Base-by-base conservation (phyloP, 1,140 invertebrate genomes). In the Drosophila lacertosa region DNA sequence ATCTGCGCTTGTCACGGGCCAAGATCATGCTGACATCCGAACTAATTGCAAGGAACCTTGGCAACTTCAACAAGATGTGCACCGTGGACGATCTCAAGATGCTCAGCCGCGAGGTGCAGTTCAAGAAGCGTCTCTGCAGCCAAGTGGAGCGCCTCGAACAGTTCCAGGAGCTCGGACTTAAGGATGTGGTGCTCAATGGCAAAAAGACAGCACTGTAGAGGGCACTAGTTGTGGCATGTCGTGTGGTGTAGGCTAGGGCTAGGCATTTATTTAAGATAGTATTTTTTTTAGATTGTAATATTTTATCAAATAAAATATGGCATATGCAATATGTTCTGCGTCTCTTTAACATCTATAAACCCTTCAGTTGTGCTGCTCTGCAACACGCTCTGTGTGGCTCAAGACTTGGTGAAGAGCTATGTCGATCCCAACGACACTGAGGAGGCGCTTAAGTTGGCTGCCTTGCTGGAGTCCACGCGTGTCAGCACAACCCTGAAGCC, bases 231-330 rank as follows among this genome's bases (percentile, higher is more conserved):
- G 11, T n/a, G n/a, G n/a, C n/a, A n/a, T n/a, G 1, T 22, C 4
- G 32, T 6, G 37, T 39, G 45, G 6, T 13, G 53, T 18, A 9
- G 54, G 11, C 51, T 74, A 32, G 53, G 39, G 47, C 37, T 39
- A 24, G 33, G 40, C 51, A 65, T 71, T 68, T 65, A 9, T 7
- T 62, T 84, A 86, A 81, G 55, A 55, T 76, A 22, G 48, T 48
- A 67, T 26, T 37, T 40, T 11, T 3, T 16, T 74, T 77, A 75
- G 62, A 35, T 15, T 78, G 67, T 82, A 82, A 88, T 76, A 62
- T 78, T 88, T 77, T 76, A 88, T 88, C 55, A 66, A 88, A 88
- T 88, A 88, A 88, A 88, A 88, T 86, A 72, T 82, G 55, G 51
- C 82, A 77, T 15, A 13, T 3, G 7, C 22, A 37, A 54, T 9